These are phyloP conservation scores for Saccostrea cuccullata DNA, from an alignment of 1,140 invertebrate species.

Conservation along the genomic window DNA sequence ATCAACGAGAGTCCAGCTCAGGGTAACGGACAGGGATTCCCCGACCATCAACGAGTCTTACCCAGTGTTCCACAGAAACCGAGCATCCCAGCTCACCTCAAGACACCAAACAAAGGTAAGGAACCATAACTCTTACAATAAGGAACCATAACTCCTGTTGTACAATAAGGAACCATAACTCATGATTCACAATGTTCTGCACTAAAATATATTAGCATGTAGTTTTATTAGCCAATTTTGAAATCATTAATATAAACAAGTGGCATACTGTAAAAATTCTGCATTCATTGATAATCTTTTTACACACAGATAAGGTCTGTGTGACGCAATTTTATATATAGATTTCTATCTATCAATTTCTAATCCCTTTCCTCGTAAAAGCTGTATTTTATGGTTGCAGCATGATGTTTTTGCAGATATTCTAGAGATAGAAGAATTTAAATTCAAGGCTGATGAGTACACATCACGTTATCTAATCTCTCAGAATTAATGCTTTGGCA, in stretches of 20 bases:
- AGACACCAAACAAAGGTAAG: conserved; percentile 33
- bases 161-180: conserved; percentile 12
- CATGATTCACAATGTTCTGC: too few species aligned
- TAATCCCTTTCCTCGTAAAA: not conserved
- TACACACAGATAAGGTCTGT: not conserved
- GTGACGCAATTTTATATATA: not conserved
- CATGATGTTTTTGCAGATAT: conserved; percentile 22
- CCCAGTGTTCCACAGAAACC: conserved; percentile 33
- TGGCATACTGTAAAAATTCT: not conserved
- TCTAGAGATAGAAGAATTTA: not conserved
- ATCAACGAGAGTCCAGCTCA: conserved; percentile 53
- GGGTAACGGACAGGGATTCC: not conserved
- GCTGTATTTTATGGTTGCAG: not conserved
- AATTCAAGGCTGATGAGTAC: conserved; percentile 19
- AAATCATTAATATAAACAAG: not conserved
- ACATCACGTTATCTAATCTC: not conserved
- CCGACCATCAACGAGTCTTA: conserved; percentile 9
- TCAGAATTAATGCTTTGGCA: not conserved
- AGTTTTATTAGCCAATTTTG: not conserved
- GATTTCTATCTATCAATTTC: too few species aligned
- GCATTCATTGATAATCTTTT: not conserved
- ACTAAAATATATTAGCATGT: too few species aligned
- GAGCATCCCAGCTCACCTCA: not conserved
- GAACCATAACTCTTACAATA: conserved; percentile 41
- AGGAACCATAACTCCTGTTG: conserved; percentile 38